Percentiles rank a stretch among this genome's conserved stretches.
Evolutionary conservation across 2,888 invertebrate species (phyloP).

Genomic region (Luffia ferchaultella): DNA sequence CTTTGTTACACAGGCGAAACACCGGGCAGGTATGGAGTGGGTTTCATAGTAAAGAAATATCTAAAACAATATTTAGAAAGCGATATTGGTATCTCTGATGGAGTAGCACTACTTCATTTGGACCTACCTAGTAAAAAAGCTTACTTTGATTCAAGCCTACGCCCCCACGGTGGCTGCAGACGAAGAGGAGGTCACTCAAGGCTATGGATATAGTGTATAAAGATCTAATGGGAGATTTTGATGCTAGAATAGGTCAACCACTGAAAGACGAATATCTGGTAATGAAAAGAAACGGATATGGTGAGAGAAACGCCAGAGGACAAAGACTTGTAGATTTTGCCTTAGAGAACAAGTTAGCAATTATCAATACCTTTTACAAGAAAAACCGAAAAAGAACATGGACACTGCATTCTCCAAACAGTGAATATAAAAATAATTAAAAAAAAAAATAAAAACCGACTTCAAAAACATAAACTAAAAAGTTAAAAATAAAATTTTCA

Average conservation of each 20-base stretch:
- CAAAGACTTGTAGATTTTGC: background rate
- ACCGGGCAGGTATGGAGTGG: slow-evolving; percentile 10
- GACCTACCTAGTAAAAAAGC: background rate
- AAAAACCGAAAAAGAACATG: background rate
- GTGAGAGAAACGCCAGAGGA: slow-evolving; percentile 9
- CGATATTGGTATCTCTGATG: background rate
- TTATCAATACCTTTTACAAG: background rate
- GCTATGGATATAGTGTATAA: slow-evolving; percentile 8
- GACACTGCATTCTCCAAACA: background rate
- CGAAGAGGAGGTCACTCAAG: slow-evolving; percentile 9
- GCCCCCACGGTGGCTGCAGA: slow-evolving; percentile 15
- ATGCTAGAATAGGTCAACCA: slow-evolving; percentile 14
- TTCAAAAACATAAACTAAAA: no score
- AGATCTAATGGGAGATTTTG: slow-evolving; percentile 9
- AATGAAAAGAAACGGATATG: slow-evolving; percentile 13
- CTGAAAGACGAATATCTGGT: slow-evolving; percentile 4
- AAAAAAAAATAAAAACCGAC: no score
- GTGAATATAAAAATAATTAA: background rate
- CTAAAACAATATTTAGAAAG: background rate
- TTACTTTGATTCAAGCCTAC: no score
- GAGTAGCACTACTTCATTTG: background rate
- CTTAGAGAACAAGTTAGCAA: background rate
- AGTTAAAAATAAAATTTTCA: no score
- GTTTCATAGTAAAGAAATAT: slow-evolving; percentile 9
- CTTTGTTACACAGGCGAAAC: background rate